These are phyloP conservation scores for Polyodon spathula DNA, from an alignment of 2,113 vertebrate species.

Conservation along the genomic window DNA sequence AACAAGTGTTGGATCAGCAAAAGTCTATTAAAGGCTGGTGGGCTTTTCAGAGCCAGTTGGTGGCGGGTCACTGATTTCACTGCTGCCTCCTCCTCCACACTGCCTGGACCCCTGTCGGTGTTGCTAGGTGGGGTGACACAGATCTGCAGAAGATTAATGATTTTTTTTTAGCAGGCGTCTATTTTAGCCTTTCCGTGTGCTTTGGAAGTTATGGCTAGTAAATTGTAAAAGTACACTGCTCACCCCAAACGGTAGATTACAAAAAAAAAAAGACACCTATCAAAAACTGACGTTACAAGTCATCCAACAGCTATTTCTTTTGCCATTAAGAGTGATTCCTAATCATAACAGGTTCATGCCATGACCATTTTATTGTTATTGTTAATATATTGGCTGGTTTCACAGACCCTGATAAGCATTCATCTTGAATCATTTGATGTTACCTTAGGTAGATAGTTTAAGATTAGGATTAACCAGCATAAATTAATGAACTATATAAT, in stretches of 20 bases:
- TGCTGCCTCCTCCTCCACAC: conserved; percentile 88
- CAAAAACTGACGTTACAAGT: too few relatives aligned
- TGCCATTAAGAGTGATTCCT: too few relatives aligned
- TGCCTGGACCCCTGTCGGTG: conserved; percentile 73
- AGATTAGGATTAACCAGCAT: too few relatives aligned
- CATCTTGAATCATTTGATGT: too few relatives aligned
- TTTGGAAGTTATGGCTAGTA: neutral
- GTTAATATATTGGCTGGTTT: too few relatives aligned
- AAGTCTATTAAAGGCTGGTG: conserved; percentile 98
- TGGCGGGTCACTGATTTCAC: conserved; percentile 91
- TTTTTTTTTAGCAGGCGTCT: conserved; percentile 67
- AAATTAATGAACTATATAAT: too few relatives aligned
- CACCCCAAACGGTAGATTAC: neutral
- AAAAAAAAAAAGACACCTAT: too few relatives aligned
- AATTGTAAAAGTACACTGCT: neutral
- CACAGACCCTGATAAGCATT: too few relatives aligned
- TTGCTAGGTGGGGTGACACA: conserved; percentile 78
- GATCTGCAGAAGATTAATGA: conserved; percentile 92
- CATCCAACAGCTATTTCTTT: too few relatives aligned
- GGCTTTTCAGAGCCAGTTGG: conserved; percentile 99
- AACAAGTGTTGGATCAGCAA: conserved; percentile 99
- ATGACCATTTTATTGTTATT: too few relatives aligned
- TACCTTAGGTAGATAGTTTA: too few relatives aligned
- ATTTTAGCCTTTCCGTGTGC: conserved; percentile 11
- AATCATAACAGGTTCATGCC: too few relatives aligned